Evolutionary conservation across 1,140 invertebrate species (phyloP).

Genomic region (Papilio machaon): DNA sequence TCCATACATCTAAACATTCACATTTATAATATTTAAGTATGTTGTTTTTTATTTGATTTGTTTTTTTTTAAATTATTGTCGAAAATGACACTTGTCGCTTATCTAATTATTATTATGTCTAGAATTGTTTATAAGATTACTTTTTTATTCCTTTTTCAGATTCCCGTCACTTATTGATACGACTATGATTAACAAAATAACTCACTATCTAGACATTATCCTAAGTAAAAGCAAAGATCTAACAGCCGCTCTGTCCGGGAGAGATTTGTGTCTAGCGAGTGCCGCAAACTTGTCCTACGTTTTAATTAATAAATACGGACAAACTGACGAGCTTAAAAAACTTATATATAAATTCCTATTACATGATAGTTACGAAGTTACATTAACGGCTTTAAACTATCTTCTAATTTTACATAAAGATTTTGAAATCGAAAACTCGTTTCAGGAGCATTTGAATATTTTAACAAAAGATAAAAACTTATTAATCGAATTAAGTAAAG

Average conservation of each 20-base stretch:
- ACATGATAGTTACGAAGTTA: conserved; percentile 63
- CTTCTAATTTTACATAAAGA: conserved; percentile 54
- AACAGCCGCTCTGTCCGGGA: conserved; percentile 48
- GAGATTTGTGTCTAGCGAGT: conserved; percentile 59
- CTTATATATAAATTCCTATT: conserved; percentile 50
- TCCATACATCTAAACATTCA: no score
- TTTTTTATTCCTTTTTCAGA: conserved; percentile 54
- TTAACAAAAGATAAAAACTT: conserved; percentile 39
- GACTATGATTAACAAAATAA: conserved; percentile 49
- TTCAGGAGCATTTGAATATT: conserved; percentile 53
- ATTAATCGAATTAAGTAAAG: conserved; percentile 41
- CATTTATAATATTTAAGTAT: no score
- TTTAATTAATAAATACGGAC: conserved; percentile 46
- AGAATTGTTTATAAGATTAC: background rate
- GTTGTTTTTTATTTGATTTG: no score
- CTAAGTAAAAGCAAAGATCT: conserved; percentile 45
- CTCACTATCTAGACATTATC: conserved; percentile 45
- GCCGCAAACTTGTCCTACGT: conserved; percentile 54
- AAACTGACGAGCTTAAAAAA: conserved; percentile 29
- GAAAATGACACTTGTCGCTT: no score
- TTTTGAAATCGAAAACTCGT: conserved; percentile 51
- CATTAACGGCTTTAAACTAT: conserved; percentile 59
- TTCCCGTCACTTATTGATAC: conserved; percentile 52
- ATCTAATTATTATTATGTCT: no score
- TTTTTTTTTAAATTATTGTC: no score